Evolutionary conservation across 2,888 invertebrate species (phyloP).

Genomic region (Arctia plantaginis): DNA sequence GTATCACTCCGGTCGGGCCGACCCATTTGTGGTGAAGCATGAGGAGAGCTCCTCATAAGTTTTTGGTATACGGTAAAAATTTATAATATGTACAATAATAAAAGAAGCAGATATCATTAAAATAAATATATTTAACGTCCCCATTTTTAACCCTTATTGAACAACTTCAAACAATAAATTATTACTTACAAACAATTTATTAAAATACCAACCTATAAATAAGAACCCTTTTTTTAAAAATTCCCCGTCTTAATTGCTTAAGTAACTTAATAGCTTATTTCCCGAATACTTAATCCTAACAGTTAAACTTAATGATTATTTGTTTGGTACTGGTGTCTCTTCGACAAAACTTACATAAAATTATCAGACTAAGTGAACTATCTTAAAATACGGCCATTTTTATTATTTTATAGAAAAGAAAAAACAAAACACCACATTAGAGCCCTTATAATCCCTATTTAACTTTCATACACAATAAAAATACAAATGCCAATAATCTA

Average conservation of each 20-base stretch:
- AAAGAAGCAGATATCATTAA: constrained; percentile 23
- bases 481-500: constrained; percentile 20
- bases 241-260: constrained; percentile 25
- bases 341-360: constrained; percentile 51
- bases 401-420: constrained; percentile 37
- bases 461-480: constrained; percentile 36
- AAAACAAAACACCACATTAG: constrained; percentile 20
- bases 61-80: no score
- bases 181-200: constrained; percentile 43
- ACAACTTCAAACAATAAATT: constrained; percentile 41
- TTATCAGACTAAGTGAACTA: constrained; percentile 51
- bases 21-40: no score
- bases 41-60: no score
- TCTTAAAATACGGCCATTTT: constrained; percentile 66
- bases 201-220: constrained; percentile 44
- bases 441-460: constrained; percentile 43
- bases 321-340: constrained; percentile 78
- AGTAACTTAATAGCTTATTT: constrained; percentile 23
- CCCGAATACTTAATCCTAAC: constrained; percentile 31
- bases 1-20: no score
- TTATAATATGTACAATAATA: not conserved
- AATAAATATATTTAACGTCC: constrained; percentile 45
- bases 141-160: constrained; percentile 37
- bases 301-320: constrained; percentile 69
- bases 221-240: constrained; percentile 33